Percentiles rank a stretch among this genome's conserved stretches.
Conservation (phyloP, 2,888 invertebrate genomes). For the Emmelina monodactyla region DNA sequence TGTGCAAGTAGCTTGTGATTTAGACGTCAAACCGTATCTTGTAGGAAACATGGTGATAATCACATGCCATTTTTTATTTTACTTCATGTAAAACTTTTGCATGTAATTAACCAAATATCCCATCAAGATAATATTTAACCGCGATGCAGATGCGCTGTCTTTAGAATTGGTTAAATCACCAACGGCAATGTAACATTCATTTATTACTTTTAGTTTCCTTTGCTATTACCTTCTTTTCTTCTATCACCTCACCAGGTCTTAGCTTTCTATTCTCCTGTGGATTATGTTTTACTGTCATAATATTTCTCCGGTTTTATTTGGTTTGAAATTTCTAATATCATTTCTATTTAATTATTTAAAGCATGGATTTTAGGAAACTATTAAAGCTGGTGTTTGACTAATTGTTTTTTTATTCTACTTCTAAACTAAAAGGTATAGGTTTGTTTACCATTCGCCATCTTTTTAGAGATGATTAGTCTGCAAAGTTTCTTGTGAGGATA, state of each 20-base stretch:
- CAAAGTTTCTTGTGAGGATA: no score
- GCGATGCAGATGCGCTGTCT: no score
- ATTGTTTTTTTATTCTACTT: no score
- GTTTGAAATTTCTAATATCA: neutral
- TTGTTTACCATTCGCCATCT: no score
- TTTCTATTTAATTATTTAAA: slow-evolving; percentile 22
- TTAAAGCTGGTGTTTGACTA: no score
- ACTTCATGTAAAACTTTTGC: no score
- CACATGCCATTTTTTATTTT: neutral
- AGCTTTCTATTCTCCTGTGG: slow-evolving; percentile 87
- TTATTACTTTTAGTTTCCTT: slow-evolving; percentile 40
- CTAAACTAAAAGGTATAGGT: no score
- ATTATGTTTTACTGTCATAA: slow-evolving; percentile 40
- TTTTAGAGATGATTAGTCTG: no score
- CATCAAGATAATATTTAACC: no score
- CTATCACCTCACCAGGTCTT: slow-evolving; percentile 92
- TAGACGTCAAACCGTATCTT: slow-evolving; percentile 8
- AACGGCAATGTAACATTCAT: slow-evolving; percentile 63
- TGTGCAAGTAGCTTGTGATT: slow-evolving; percentile 57
- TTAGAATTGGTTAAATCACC: slow-evolving; percentile 53
- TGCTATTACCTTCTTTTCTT: slow-evolving; percentile 90
- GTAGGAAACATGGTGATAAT: neutral
- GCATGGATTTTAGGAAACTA: slow-evolving; percentile 49
- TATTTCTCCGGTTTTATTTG: neutral
- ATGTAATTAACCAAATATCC: slow-evolving; percentile 48